Base-by-base conservation (phyloP, 2,888 invertebrate genomes). In the Phorcus lineatus region DNA sequence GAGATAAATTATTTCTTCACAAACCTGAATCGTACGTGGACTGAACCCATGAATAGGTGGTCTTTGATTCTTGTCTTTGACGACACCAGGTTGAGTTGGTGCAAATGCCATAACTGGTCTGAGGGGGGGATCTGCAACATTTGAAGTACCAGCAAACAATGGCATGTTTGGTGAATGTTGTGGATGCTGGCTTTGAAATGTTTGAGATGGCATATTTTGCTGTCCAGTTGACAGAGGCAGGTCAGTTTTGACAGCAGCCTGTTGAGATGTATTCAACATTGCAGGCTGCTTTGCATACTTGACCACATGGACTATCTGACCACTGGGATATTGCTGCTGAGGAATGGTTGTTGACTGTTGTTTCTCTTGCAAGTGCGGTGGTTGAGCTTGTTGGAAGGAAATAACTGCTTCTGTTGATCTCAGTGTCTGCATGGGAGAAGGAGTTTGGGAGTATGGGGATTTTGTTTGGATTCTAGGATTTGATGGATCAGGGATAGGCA, bases 191-290 rank as follows among this genome's bases (percentile, higher is more conserved):
- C 28, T 28, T 22, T 47, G 47, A 47, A 47, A 47, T 47, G 47
- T 47, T 47, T 4, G 47, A 6, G 47, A 47, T 47, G 28, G 76
- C 40, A 24, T 54, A 17, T 28, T 28, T n/a, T 47, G 75, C 17
- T 54, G 31, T 28, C 55, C 55, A 31, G 76, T 28, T 17, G 76
- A 55, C 31, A 31, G 54, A n/a, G 54, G 54, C n/a, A 31, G 36
- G 31, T 78, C 74, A 77, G 85, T 85, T 22, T 83, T 85, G 7
- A 85, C 85, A 9, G 85, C 85, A 28, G 86, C 86, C 77, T 85
- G 86, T 9, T 83, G 75, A 74, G 85, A 36, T 19, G 36, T 31
- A 11, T 11, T 28, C 7, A n/a, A 17, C 24, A 19, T 78, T 52
- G 17, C 31, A 47, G 47, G 47, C 55, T 76, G 76, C 16, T 76